Evolutionary conservation across 2,797 vertebrate species (phyloP).

Genomic region (Podarcis lilfordi): DNA sequence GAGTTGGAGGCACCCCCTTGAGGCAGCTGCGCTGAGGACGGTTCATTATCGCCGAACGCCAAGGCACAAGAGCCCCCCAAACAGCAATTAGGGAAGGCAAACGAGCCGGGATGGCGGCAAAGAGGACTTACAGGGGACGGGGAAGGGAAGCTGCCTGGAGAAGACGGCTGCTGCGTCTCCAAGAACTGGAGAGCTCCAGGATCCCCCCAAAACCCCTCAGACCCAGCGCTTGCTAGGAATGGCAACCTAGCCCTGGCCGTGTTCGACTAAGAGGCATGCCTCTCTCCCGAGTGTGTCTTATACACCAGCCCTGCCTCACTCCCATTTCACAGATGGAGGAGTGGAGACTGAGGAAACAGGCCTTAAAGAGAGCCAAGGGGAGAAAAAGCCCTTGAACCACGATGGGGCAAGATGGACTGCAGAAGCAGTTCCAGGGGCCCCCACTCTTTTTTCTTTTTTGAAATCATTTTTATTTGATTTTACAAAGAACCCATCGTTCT

Average conservation of each 20-base stretch:
- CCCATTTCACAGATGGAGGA: background rate
- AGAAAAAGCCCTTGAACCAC: background rate
- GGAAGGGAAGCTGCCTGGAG: too few relatives aligned
- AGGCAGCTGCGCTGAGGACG: background rate
- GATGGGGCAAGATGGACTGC: background rate
- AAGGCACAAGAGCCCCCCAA: background rate
- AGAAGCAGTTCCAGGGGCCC: too few relatives aligned
- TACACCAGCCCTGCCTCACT: background rate
- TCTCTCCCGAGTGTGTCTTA: background rate
- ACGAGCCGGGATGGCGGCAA: background rate
- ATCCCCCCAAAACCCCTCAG: too few relatives aligned
- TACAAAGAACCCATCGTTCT: too few relatives aligned
- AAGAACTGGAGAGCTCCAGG: background rate
- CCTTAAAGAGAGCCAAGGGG: background rate
- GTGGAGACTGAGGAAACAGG: background rate
- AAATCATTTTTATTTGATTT: too few relatives aligned
- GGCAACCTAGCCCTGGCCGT: background rate
- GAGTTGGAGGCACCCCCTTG: background rate
- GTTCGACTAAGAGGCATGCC: accelerated
- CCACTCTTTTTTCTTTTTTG: too few relatives aligned
- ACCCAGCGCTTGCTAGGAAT: background rate
- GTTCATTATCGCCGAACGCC: background rate
- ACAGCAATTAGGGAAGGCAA: background rate
- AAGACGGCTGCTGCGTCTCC: background rate
- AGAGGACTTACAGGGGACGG: background rate